These are phyloP conservation scores for Homarus americanus DNA, from an alignment of 1,140 invertebrate species.

Conservation along the genomic window DNA sequence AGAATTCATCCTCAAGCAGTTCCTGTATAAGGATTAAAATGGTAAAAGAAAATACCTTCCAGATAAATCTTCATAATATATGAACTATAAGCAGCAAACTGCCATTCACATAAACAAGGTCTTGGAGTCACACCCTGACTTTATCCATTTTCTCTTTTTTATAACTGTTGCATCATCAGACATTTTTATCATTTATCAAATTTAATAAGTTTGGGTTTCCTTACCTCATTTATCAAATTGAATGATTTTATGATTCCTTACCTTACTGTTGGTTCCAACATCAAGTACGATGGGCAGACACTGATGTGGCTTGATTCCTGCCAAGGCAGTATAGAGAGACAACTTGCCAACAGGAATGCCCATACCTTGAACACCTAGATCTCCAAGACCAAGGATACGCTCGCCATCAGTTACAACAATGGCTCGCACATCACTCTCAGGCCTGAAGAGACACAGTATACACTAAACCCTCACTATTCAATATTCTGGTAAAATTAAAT, in stretches of 20 bases:
- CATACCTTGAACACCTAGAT: slow-evolving; percentile 96
- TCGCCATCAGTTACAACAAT: slow-evolving; percentile 98
- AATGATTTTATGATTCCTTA: slow-evolving; percentile 75
- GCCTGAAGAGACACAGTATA: slow-evolving; percentile 82
- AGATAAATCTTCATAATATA: too few species aligned
- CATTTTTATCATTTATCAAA: too few species aligned
- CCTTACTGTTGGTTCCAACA: slow-evolving; percentile 94
- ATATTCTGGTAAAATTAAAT: too few species aligned
- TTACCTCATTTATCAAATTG: too few species aligned
- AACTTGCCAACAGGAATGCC: slow-evolving; percentile 97
- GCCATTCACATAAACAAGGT: too few species aligned
- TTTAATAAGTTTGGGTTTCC: too few species aligned
- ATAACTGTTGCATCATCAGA: too few species aligned
- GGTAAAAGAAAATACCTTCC: too few species aligned
- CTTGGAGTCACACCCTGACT: too few species aligned
- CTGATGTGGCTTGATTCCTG: slow-evolving; percentile 95
- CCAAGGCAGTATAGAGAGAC: slow-evolving; percentile 93
- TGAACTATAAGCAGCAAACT: too few species aligned
- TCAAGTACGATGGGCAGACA: slow-evolving; percentile 95
- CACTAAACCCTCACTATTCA: too few species aligned
- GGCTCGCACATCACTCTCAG: slow-evolving; percentile 93
- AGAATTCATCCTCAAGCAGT: slow-evolving; percentile 94
- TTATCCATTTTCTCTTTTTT: too few species aligned
- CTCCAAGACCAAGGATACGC: slow-evolving; percentile 94
- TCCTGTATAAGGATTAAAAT: slow-evolving; percentile 79